Percentiles rank a stretch among this genome's conserved stretches.
Conservation (phyloP, 2,888 invertebrate species). For the Nephrotoma appendiculata region DNA sequence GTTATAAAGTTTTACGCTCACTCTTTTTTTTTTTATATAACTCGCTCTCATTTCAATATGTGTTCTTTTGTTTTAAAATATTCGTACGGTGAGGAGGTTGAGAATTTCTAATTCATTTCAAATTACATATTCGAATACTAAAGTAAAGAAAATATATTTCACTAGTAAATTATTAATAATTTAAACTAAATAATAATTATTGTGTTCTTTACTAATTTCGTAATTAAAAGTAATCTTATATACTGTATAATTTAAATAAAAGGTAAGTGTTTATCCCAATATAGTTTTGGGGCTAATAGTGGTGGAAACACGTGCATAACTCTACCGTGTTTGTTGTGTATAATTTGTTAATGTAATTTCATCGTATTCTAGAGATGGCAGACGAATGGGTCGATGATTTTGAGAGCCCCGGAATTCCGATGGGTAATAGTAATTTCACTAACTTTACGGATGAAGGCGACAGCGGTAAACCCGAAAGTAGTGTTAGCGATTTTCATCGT, state of each 20-base stretch:
- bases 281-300: not conserved
- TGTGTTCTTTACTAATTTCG: too few relatives aligned
- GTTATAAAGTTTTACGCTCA: not conserved
- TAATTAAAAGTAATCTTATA: too few relatives aligned
- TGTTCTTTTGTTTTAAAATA: not conserved
- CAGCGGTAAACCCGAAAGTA: slow-evolving; percentile 14
- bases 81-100: not conserved
- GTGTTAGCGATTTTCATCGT: slow-evolving; percentile 8
- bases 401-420: slow-evolving; percentile 6
- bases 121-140: too few relatives aligned
- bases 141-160: too few relatives aligned
- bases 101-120: too few relatives aligned
- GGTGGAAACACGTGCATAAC: too few relatives aligned
- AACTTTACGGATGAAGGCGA: slow-evolving; percentile 11
- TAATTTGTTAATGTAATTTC: slow-evolving; percentile 4
- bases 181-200: too few relatives aligned
- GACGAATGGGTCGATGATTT: slow-evolving; percentile 17
- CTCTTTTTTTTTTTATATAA: not conserved
- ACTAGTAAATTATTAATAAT: too few relatives aligned
- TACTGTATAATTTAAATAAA: not conserved
- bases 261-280: not conserved
- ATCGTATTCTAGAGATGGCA: slow-evolving; percentile 15
- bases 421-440: not conserved
- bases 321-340: too few relatives aligned
- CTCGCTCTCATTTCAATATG: not conserved